phyloP scores from a whole-genome alignment of 2,797 vertebrate genomes.

The Chaunax sp. region DNA sequence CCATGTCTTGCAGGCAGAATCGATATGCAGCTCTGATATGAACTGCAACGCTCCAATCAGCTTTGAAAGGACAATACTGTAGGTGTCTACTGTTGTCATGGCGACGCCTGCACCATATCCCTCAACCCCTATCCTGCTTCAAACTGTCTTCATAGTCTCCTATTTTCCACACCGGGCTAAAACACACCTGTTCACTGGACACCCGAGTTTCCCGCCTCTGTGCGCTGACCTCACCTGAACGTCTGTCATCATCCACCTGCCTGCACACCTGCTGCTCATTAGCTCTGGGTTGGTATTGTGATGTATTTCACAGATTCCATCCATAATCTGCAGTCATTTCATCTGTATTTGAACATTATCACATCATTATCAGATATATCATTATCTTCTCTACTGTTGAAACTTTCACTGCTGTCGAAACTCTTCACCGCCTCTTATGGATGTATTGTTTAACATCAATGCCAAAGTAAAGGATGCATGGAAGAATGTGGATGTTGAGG shows the following conservation, averaged over 20 bases:
- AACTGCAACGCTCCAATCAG: constrained; percentile 26
- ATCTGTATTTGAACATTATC: too few species aligned
- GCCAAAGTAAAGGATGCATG: too few species aligned
- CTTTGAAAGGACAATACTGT: constrained; percentile 41
- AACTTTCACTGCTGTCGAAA: too few species aligned
- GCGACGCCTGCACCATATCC: constrained; percentile 25
- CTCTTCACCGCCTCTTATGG: too few species aligned
- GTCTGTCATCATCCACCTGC: constrained; percentile 15
- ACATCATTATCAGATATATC: too few species aligned
- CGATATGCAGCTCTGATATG: constrained; percentile 42
- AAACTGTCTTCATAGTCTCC: neutral
- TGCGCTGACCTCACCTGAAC: constrained; percentile 33
- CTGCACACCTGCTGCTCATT: constrained; percentile 21
- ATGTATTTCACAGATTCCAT: neutral
- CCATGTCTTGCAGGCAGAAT: constrained; percentile 34
- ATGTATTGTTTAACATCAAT: too few species aligned
- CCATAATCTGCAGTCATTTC: too few species aligned
- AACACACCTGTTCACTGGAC: constrained; percentile 39
- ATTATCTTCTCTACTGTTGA: too few species aligned
- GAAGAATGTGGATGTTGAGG: too few species aligned
- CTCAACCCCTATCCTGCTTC: neutral
- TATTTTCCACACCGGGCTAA: constrained; percentile 6
- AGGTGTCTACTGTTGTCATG: constrained; percentile 51
- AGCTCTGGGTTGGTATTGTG: neutral
- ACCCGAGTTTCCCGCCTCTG: too few species aligned